Conservation (phyloP, 2,797 vertebrate genomes). For the Ceryle rudis region DNA sequence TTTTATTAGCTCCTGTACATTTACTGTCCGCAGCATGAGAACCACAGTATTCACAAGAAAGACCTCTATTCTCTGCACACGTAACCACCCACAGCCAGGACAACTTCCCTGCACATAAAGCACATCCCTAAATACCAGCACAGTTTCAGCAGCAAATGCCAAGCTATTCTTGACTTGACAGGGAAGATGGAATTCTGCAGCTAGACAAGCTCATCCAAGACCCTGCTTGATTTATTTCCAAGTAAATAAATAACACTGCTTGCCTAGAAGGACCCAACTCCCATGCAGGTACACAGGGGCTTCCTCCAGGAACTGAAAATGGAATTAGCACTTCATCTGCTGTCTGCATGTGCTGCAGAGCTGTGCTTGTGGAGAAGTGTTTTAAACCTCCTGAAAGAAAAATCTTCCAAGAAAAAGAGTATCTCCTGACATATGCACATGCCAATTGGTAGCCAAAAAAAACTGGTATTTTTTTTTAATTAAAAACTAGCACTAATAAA, state of each 20-base stretch:
- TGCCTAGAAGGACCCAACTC: not conserved
- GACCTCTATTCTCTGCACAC: not conserved
- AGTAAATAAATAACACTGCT: accelerated
- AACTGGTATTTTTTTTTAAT: no score
- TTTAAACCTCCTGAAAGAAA: not conserved
- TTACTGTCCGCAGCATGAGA: not conserved
- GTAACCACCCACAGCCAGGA: not conserved
- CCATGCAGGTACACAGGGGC: accelerated
- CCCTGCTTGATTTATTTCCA: not conserved
- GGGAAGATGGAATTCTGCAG: not conserved
- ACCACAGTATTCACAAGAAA: accelerated
- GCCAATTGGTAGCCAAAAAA: not conserved
- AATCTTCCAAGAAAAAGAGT: not conserved
- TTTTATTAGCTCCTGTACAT: not conserved
- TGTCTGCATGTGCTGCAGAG: not conserved
- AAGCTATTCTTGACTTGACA: not conserved
- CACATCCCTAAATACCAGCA: not conserved
- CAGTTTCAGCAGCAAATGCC: not conserved
- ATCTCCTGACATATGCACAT: not conserved
- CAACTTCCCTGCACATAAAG: not conserved
- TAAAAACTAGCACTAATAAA: not conserved
- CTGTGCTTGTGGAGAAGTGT: not conserved
- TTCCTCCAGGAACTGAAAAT: not conserved
- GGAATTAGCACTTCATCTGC: not conserved
- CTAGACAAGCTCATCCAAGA: not conserved